Evolutionary conservation across 1,140 invertebrate species (phyloP).

Genomic region (Bicyclus anynana): DNA sequence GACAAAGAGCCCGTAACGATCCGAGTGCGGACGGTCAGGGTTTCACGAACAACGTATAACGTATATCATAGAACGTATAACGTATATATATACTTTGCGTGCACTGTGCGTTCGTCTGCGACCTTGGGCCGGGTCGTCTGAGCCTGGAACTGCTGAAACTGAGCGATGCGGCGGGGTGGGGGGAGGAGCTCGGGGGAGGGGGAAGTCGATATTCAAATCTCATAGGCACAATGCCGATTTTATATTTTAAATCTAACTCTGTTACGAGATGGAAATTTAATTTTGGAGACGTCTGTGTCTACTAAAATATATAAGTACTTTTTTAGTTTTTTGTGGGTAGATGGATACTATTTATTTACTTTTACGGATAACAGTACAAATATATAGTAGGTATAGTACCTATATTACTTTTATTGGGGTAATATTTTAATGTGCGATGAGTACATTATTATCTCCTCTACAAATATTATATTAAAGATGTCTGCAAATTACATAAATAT

Average conservation of each 20-base stretch:
- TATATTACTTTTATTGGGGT: too few species aligned
- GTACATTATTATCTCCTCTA: too few species aligned
- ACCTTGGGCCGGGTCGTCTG: constrained; percentile 65
- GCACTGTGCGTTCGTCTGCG: constrained; percentile 56
- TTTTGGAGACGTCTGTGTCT: neutral
- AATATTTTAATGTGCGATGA: too few species aligned
- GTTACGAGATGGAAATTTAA: neutral
- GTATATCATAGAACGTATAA: neutral
- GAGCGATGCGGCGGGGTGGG: constrained; percentile 23
- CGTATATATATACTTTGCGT: constrained; percentile 27
- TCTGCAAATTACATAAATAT: too few species aligned
- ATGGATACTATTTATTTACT: too few species aligned
- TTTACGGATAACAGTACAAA: too few species aligned
- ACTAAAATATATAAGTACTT: neutral
- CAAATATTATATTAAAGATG: too few species aligned
- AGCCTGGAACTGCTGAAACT: constrained; percentile 39
- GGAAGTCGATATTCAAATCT: constrained; percentile 47
- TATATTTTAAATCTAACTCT: neutral
- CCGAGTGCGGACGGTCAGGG: constrained; percentile 31
- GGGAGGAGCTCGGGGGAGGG: constrained; percentile 20
- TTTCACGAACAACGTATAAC: neutral
- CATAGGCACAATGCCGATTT: constrained; percentile 3
- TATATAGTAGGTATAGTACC: too few species aligned
- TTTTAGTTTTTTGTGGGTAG: too few species aligned
- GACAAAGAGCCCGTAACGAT: constrained; percentile 31